Evolutionary conservation across 1,140 invertebrate species (phyloP).

Genomic region (Paraescarpia echinospica): DNA sequence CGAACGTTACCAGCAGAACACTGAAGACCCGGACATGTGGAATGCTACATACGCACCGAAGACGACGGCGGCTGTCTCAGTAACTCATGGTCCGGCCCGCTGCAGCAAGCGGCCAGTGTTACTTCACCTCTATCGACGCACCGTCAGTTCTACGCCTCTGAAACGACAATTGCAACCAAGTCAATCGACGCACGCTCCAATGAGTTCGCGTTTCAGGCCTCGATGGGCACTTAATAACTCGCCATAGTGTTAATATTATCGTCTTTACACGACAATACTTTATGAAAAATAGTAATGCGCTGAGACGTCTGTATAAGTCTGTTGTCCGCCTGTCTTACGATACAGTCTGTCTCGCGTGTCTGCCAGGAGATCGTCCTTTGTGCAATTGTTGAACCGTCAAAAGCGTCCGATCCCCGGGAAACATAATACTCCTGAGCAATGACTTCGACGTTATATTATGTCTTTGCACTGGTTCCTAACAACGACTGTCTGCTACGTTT

Average conservation of each 20-base stretch:
- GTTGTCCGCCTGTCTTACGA: background rate
- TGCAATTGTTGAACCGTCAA: background rate
- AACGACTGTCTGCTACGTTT: background rate
- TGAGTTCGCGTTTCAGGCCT: background rate
- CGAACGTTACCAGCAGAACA: background rate
- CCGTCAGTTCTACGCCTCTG: background rate
- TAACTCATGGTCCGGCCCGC: background rate
- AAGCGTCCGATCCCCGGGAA: background rate
- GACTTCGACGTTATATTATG: background rate
- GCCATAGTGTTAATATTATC: background rate
- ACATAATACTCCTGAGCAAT: background rate
- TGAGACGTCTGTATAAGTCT: background rate
- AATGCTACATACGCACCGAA: background rate
- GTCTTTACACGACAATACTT: background rate
- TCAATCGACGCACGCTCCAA: background rate
- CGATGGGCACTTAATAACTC: background rate
- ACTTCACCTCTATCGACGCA: background rate
- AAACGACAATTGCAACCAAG: background rate
- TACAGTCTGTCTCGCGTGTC: background rate
- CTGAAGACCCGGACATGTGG: background rate
- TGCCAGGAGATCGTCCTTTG: background rate
- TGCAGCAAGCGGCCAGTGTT: background rate
- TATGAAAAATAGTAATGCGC: background rate
- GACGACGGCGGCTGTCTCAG: background rate
- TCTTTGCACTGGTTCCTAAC: background rate